phyloP scores from a whole-genome alignment of 2,888 invertebrate species.

The Drosophila monieri region DNA sequence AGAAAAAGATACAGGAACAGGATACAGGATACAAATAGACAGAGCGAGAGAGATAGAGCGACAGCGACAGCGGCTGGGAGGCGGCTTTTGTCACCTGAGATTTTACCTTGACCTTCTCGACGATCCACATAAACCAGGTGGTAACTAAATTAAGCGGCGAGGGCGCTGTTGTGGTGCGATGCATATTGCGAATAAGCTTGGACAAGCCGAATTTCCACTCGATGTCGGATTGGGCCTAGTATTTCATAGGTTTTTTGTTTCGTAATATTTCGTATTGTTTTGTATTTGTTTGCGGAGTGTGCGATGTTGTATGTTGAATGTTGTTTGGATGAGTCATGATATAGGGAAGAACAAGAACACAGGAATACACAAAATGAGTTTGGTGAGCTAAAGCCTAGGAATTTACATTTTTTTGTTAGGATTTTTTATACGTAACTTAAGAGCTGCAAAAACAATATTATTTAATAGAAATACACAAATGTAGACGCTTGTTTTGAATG shows the following conservation, averaged over 20 bases:
- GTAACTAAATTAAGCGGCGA: slow-evolving; percentile 98
- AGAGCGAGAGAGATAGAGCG: slow-evolving; percentile 19
- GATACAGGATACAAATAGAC: slow-evolving; percentile 32
- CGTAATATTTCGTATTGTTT: slow-evolving; percentile 22
- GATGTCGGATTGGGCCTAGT: slow-evolving; percentile 98
- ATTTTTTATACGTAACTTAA: slow-evolving; percentile 64
- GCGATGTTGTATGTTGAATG: slow-evolving; percentile 24
- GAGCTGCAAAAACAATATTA: slow-evolving; percentile 57
- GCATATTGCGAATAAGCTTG: slow-evolving; percentile 99
- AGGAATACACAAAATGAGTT: slow-evolving; percentile 64
- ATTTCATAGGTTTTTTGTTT: slow-evolving; percentile 68
- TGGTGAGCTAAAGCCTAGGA: slow-evolving; percentile 49
- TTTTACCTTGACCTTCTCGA: slow-evolving; percentile 90
- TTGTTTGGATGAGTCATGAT: slow-evolving; percentile 45
- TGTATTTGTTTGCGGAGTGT: slow-evolving; percentile 36
- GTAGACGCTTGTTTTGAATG: slow-evolving; percentile 59
- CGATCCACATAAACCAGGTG: slow-evolving; percentile 94
- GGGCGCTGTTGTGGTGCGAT: slow-evolving; percentile 98
- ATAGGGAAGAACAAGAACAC: slow-evolving; percentile 60
- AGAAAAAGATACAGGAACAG: slow-evolving; percentile 27
- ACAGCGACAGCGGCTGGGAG: slow-evolving; percentile 30
- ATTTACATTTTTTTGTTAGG: slow-evolving; percentile 21
- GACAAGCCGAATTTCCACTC: slow-evolving; percentile 99
- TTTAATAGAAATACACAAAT: slow-evolving; percentile 71
- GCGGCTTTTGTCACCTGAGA: slow-evolving; percentile 61